Percentiles rank a stretch among this genome's conserved stretches.
phyloP scores from a whole-genome alignment of 2,797 vertebrate genomes.

The Rhyacichthys aspro region DNA sequence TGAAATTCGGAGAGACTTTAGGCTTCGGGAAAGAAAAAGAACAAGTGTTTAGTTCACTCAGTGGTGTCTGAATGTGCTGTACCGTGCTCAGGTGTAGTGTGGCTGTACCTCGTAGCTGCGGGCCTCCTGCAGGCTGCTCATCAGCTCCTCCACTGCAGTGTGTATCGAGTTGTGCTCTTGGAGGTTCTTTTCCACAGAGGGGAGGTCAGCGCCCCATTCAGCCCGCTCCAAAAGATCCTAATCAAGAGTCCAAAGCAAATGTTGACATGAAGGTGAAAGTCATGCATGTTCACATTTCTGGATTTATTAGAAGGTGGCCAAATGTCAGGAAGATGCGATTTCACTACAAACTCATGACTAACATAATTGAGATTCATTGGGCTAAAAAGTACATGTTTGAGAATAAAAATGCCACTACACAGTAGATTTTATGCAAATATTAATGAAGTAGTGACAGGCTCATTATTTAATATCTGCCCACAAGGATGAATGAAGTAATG shows the following conservation, averaged over 20 bases:
- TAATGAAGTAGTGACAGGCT: too few species aligned
- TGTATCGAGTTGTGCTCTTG: slow-evolving; percentile 89
- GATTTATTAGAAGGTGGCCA: too few species aligned
- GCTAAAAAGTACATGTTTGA: too few species aligned
- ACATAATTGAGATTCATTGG: too few species aligned
- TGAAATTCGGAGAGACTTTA: slow-evolving; percentile 92
- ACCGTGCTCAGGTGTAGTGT: slow-evolving; percentile 7
- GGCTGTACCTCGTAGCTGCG: slow-evolving; percentile 86
- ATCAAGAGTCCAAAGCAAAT: slow-evolving; percentile 2
- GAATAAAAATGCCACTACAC: too few species aligned
- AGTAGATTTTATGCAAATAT: too few species aligned
- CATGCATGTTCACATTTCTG: neutral
- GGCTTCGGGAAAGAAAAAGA: slow-evolving; percentile 71
- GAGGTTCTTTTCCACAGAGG: slow-evolving; percentile 90
- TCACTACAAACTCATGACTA: too few species aligned
- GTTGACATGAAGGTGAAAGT: neutral
- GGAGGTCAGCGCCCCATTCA: slow-evolving; percentile 94
- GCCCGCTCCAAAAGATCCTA: slow-evolving; percentile 91
- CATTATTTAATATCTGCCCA: too few species aligned
- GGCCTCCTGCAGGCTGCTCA: slow-evolving; percentile 90
- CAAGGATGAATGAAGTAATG: too few species aligned
- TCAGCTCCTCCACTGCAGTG: slow-evolving; percentile 88
- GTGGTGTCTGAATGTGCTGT: neutral
- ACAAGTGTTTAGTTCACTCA: neutral
- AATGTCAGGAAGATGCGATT: too few species aligned